phyloP scores from a whole-genome alignment of 2,797 vertebrate genomes.

The Dryobates pubescens region DNA sequence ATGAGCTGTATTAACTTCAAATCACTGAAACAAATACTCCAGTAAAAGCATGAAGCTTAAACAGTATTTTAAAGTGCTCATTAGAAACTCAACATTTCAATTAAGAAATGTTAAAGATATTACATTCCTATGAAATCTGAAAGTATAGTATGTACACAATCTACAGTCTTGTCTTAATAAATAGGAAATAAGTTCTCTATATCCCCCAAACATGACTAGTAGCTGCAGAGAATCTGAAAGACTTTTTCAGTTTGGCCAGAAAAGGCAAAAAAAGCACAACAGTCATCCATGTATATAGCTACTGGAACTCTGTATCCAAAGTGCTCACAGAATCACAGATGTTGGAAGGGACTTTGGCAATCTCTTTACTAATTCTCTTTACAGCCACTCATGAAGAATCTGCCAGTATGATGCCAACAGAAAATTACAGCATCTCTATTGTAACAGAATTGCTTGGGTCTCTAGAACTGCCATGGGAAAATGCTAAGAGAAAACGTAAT shows the following conservation, averaged over 20 bases:
- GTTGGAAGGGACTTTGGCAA: not conserved
- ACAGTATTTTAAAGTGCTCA: constrained; percentile 51
- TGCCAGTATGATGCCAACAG: not conserved
- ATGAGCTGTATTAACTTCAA: not conserved
- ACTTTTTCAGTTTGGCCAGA: not conserved
- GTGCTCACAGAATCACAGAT: not conserved
- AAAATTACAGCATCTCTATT: constrained; percentile 17
- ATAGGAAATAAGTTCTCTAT: constrained; percentile 41
- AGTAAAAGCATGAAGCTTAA: constrained; percentile 7
- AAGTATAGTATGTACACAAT: constrained; percentile 50
- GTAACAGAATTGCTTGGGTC: constrained; percentile 23
- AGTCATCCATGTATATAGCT: not conserved
- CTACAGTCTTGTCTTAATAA: constrained; percentile 43
- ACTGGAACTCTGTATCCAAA: constrained; percentile 10
- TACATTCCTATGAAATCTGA: constrained; percentile 51
- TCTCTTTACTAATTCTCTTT: constrained; percentile 38
- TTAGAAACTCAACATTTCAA: constrained; percentile 25
- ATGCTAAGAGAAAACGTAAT: not conserved
- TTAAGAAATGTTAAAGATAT: constrained; percentile 40
- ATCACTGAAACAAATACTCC: constrained; percentile 10
- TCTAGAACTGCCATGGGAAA: constrained; percentile 9
- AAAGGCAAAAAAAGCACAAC: not conserved
- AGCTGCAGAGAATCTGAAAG: constrained; percentile 3
- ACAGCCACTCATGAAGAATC: constrained; percentile 27
- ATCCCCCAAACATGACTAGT: not conserved